Percentiles rank a stretch among this genome's conserved stretches.
Evolutionary conservation across 2,888 invertebrate species (phyloP).

Genomic region (Rhodophaea formosa): DNA sequence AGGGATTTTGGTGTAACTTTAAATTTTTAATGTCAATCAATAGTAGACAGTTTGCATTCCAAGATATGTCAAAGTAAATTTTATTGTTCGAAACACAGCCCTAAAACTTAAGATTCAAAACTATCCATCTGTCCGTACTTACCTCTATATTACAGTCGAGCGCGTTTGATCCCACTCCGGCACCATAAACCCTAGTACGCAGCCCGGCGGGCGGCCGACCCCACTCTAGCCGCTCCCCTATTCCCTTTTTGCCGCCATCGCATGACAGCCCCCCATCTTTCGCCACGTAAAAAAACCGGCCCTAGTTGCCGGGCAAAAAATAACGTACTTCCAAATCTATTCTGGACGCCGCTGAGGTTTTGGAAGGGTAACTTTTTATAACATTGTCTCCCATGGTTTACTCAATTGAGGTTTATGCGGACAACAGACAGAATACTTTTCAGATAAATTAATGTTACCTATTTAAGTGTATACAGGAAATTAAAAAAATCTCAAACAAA

Average conservation of each 20-base stretch:
- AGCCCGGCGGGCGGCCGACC: slow-evolving; percentile 26
- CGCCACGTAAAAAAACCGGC: slow-evolving; percentile 21
- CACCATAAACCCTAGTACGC: slow-evolving; percentile 7
- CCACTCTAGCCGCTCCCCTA: slow-evolving; percentile 23
- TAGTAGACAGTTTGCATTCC: too few relatives aligned
- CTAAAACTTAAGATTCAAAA: neutral
- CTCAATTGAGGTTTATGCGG: too few relatives aligned
- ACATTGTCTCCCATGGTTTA: too few relatives aligned
- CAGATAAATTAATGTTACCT: too few relatives aligned
- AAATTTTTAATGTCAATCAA: too few relatives aligned
- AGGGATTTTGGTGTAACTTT: too few relatives aligned
- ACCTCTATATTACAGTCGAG: neutral
- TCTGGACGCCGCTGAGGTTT: neutral
- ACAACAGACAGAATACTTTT: too few relatives aligned
- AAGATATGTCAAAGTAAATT: too few relatives aligned
- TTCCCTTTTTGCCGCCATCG: slow-evolving; percentile 22
- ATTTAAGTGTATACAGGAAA: too few relatives aligned
- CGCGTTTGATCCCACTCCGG: neutral
- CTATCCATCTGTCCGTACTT: neutral
- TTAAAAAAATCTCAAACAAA: too few relatives aligned
- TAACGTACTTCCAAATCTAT: neutral
- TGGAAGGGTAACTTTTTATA: neutral
- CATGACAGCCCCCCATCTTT: slow-evolving; percentile 25
- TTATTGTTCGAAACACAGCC: neutral
- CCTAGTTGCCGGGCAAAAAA: slow-evolving; percentile 1